Base-by-base conservation (phyloP, 2,888 invertebrate genomes). In the Acleris emargana region DNA sequence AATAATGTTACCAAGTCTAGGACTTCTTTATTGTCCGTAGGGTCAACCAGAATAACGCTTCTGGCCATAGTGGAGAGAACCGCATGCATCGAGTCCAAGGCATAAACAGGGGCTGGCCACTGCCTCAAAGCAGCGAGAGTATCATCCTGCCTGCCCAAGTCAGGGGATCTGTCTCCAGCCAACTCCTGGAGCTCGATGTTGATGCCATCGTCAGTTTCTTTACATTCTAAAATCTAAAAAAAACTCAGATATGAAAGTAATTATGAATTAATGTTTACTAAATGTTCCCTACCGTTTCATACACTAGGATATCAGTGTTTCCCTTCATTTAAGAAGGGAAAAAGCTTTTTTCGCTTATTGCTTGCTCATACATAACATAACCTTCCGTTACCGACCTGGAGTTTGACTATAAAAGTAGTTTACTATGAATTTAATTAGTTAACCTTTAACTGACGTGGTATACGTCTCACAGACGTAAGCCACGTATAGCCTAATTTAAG, bases 21-120 rank as follows among this genome's bases (percentile, higher is more conserved):
- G 11, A 76, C 68, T 64, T 86, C 85, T 42, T 70, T 73, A 50
- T 77, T 81, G 22, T 78, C 73, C 7, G 62, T 69, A 7, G 80
- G 67, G 17, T 83, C 82, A 0, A 78, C 66, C 5, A 79, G 67
- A 0, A 80, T 71, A 1, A 88, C 72, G 72, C 83, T 88, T 60
- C 85, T 77, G 0, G 83, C 80, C 85, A 93, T 83, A 2, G 80
- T 76, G 13, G 86, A 80, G 13, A 90, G 72, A 2, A 89, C 78
- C 2, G 83, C 69, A 47, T 88, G 83, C 2, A 85, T 62, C 0
- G 86, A 79, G 16, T 93, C 89, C 28, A 93, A 74, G 0, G 88
- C 86, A 70, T 78, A 93, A n/a, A 88, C 59, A 0, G 93, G 93
- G 0, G 84, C 88, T 1, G 92, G 91, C 45, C 88, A 64, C 74